Evolutionary conservation across 2,888 invertebrate genomes (phyloP), one percentile per base, ranked within the genome.

Genomic region (Odontocolon sp.): DNA sequence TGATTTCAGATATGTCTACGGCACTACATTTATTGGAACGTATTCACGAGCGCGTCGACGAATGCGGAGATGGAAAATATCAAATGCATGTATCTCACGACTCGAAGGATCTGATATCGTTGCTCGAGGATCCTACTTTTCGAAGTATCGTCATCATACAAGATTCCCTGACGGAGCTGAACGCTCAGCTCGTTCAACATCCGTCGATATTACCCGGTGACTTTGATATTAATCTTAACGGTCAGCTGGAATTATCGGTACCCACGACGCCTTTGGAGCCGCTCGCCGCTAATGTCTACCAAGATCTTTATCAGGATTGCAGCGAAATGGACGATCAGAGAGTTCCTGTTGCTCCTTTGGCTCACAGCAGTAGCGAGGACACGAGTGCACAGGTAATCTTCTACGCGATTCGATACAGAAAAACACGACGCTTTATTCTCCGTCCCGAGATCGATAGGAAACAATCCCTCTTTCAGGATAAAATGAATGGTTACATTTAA

Each of bases 161-260:
- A 92, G 98, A 98, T 89, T 98, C 98, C 0, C 92, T 98, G 47
- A 94, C 94, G 50, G 96, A 98, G 91, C 92, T 98, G 67, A 96
- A 97, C 80, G 94, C 94, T 26, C 97, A 97, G 91, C 93, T 97
- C 68, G 94, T 94, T 40, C 96, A 97, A 86, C 98, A 98, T 91
- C 98, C 98, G 9, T 97, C 97, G 16, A 97, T 98, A 88, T 92
- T 98, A 78, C 97, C 98, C 45, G 96, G 96, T 59, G 98, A 98
- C 90, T 98, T 98, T 91, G 97, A 98, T 88, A 97, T 99, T 68
- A 96, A 95, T 83, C 94, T 95, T 50, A 94, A 96, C 81, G 96
- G 96, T 86, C 88, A 89, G 50, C 66, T 90, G 47, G 88, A 90
- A 57, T 81, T 90, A 4, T 90, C 90, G 2, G 86, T 90, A 52